Base-by-base conservation (phyloP, 2,113 vertebrate species). In the Xenopus laevis region DNA sequence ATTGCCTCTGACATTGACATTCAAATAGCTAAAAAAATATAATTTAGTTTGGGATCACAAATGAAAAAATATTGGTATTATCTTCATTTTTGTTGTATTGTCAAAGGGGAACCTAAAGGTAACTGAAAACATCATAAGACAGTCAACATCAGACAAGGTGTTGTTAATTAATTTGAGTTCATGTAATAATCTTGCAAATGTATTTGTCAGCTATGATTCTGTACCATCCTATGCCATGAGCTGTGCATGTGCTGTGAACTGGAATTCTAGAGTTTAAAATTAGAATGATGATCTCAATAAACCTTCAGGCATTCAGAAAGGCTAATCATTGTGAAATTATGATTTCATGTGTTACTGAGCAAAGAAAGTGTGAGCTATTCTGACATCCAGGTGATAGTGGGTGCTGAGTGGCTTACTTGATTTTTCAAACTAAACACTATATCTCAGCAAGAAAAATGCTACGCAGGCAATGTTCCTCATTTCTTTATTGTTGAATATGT, bases 231-330 rank as follows among this genome's bases (percentile, higher is more conserved):
- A 58, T 75, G 73, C 65, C 68, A 13, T 75, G 46, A 47, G 10
- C 46, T 47, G 46, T 13, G 13, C 46, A 10, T 47, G 10, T 47
- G 58, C 46, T 47, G 10, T 47, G 58, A 75, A 75, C 73, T 75
- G 73, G 73, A 75, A 75, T 75, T 65, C 6, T 52, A 63, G 13
- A 68, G 65, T 67, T 75, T 75, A 60, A 68, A 68, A 75, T 75
- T 69, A 68, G 73, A 75, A 65, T 52, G 65, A 52, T 62, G 72
- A 74, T 74, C 55, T 60, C 21, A 68, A 65, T 68, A 75, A 75
- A 75, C 73, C 73, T 75, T 68, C n/a, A 75, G 73, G 65, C 73
- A 68, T 75, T 68, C 73, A 60, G 45, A 75, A 74, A 68, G 65
- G 65, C 73, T 75, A 75, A 75, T 75, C 62, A 65, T 75, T 75